A percentile compares a stretch with the other conserved stretches of the same genome.
Evolutionary conservation across 2,888 invertebrate species (phyloP).

Genomic region (Ichneumon xanthorius): DNA sequence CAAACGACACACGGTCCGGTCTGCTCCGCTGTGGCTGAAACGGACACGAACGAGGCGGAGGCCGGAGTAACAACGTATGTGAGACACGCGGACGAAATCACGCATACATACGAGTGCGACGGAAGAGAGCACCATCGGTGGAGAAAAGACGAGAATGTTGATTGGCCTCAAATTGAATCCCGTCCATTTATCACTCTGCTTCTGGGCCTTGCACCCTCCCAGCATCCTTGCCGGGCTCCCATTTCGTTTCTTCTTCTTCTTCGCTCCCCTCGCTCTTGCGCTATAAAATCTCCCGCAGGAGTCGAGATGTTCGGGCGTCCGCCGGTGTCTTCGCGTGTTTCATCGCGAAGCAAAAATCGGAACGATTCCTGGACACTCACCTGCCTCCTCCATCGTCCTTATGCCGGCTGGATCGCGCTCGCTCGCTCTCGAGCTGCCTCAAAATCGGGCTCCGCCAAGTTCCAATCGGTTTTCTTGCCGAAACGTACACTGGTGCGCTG

Average conservation of each 20-base stretch:
- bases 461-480: conserved; percentile 55
- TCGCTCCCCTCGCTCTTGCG: conserved; percentile 38
- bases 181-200: conserved; percentile 82
- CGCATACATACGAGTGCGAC: conserved; percentile 12
- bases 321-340: conserved; percentile 37
- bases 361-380: conserved; percentile 46
- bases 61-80: conserved; percentile 18
- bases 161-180: conserved; percentile 84
- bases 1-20: conserved; percentile 32
- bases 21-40: conserved; percentile 25
- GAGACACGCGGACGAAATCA: not conserved
- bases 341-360: conserved; percentile 72
- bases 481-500: conserved; percentile 16
- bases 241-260: conserved; percentile 57
- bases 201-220: conserved; percentile 59
- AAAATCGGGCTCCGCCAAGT: conserved; percentile 5
- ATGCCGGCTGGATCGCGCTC: not conserved
- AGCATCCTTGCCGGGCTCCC: conserved; percentile 48
- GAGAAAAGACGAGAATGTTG: conserved; percentile 81
- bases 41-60: conserved; percentile 54
- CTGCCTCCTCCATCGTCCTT: conserved; percentile 24
- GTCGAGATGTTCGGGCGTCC: not conserved
- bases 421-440: conserved; percentile 20
- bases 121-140: conserved; percentile 42
- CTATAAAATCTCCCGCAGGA: conserved; percentile 13